Conservation (phyloP, 2,797 vertebrate species). For the Pyrocephalus nanus region DNA sequence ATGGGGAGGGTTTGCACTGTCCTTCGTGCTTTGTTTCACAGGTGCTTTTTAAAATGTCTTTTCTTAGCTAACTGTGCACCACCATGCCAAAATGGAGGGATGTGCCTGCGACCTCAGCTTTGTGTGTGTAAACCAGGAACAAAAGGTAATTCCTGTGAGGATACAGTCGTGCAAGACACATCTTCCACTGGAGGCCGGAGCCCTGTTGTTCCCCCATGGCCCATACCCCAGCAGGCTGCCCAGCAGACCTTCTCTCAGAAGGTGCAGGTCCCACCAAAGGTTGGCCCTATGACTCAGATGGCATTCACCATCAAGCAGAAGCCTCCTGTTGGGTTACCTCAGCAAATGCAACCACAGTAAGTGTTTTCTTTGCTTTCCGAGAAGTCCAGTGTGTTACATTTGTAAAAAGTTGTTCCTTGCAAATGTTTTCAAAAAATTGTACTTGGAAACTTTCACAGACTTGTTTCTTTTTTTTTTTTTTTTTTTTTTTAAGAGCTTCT, state of each 20-base stretch:
- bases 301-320: constrained; percentile 89
- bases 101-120: constrained; percentile 94
- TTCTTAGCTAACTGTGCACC: constrained; percentile 91
- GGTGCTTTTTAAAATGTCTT: constrained; percentile 53
- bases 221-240: constrained; percentile 85
- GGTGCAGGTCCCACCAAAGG: constrained; percentile 72
- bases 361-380: constrained; percentile 64
- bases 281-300: constrained; percentile 85
- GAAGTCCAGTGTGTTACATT: neutral
- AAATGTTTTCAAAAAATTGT: neutral
- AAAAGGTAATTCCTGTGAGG: constrained; percentile 89
- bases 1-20: neutral
- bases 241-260: constrained; percentile 77
- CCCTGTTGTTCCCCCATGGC: constrained; percentile 78
- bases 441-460: neutral
- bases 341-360: constrained; percentile 91
- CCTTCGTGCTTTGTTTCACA: constrained; percentile 10
- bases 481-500: neutral
- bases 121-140: constrained; percentile 95
- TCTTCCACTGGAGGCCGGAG: constrained; percentile 73
- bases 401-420: neutral
- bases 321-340: constrained; percentile 79
- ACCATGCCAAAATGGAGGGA: constrained; percentile 94
- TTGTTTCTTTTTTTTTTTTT: no score
- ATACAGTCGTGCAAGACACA: constrained; percentile 77